Conservation (phyloP, 2,797 vertebrate genomes). For the Hozukius guyotensis region DNA sequence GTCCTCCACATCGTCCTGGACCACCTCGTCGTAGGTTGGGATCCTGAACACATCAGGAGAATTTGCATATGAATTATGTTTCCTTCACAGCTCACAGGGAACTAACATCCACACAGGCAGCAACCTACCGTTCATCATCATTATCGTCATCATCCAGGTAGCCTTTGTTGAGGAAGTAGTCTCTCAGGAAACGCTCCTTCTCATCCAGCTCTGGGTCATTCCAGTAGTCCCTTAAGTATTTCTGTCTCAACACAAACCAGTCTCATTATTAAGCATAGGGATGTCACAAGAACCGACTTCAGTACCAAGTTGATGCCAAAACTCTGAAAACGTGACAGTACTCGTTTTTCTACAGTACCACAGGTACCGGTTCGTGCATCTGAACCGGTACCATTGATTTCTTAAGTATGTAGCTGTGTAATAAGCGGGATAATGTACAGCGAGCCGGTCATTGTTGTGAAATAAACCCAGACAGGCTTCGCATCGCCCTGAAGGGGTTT, state of each 20-base stretch:
- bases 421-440: too few relatives aligned
- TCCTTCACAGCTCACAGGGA: background rate
- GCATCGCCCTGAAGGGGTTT: too few relatives aligned
- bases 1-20: conserved; percentile 84
- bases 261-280: background rate
- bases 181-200: conserved; percentile 90
- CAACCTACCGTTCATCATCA: conserved; percentile 70
- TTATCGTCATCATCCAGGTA: conserved; percentile 77
- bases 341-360: too few relatives aligned
- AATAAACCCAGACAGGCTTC: too few relatives aligned
- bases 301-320: too few relatives aligned
- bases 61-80: background rate
- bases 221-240: conserved; percentile 89
- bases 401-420: too few relatives aligned
- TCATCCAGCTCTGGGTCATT: conserved; percentile 88
- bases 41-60: conserved; percentile 63
- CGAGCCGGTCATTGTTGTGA: too few relatives aligned
- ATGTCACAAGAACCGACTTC: too few relatives aligned
- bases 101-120: background rate
- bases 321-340: too few relatives aligned
- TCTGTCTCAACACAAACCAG: conserved; percentile 70
- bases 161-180: conserved; percentile 89
- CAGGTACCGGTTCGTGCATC: too few relatives aligned
- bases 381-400: too few relatives aligned
- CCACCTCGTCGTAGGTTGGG: conserved; percentile 77